These are phyloP conservation scores for Thymallus thymallus DNA, from an alignment of 2,113 vertebrate genomes.

Conservation along the genomic window DNA sequence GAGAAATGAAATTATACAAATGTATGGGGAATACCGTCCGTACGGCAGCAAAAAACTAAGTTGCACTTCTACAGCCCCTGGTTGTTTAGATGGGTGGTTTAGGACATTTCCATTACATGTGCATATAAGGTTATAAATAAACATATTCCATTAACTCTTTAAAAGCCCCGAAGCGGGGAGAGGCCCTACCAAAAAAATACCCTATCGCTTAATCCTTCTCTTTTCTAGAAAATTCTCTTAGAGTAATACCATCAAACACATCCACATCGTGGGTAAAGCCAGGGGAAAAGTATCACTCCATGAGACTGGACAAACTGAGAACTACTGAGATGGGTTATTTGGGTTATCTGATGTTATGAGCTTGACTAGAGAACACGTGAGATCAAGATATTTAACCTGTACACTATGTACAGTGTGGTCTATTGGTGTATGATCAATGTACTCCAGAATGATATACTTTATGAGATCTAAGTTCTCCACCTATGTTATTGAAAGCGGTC, in stretches of 20 bases:
- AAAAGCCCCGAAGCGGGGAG: slow-evolving; percentile 49
- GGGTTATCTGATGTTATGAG: neutral
- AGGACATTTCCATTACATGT: slow-evolving; percentile 55
- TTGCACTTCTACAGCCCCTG: slow-evolving; percentile 43
- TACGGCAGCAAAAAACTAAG: slow-evolving; percentile 45
- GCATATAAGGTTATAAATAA: slow-evolving; percentile 58
- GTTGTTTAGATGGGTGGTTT: slow-evolving; percentile 52
- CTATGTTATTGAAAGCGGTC: no score
- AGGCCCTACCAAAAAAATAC: slow-evolving; percentile 50
- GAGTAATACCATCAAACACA: slow-evolving; percentile 54
- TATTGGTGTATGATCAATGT: no score
- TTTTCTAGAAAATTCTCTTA: slow-evolving; percentile 43
- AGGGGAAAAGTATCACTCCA: slow-evolving; percentile 31
- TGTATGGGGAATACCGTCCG: slow-evolving; percentile 52
- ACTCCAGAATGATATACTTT: no score
- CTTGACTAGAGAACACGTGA: neutral
- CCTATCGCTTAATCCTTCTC: slow-evolving; percentile 58
- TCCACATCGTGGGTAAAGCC: slow-evolving; percentile 50
- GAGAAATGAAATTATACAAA: slow-evolving; percentile 65
- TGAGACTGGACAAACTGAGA: slow-evolving; percentile 29
- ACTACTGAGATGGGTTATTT: neutral
- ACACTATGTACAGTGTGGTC: neutral
- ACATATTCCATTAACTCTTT: slow-evolving; percentile 66
- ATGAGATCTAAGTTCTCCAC: no score
- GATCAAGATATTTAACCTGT: neutral